phyloP scores from a whole-genome alignment of 2,797 vertebrate genomes.

The Halcyon badia region DNA sequence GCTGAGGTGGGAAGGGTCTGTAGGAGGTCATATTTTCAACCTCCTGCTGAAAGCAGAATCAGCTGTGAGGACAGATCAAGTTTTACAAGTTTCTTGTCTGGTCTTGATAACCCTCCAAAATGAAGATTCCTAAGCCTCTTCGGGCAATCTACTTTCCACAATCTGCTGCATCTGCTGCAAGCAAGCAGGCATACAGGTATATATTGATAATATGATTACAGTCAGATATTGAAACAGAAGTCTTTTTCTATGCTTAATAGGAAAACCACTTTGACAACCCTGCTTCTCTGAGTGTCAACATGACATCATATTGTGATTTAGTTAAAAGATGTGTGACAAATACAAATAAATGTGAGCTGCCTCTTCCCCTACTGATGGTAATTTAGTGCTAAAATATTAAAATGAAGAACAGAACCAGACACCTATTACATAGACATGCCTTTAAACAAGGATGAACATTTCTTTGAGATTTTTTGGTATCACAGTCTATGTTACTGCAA shows the following conservation, averaged over 20 bases:
- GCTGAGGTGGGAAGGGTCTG: neutral
- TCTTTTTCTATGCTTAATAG: neutral
- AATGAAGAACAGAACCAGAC: neutral
- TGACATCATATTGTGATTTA: neutral
- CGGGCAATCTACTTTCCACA: neutral
- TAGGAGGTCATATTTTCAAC: neutral
- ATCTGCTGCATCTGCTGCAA: neutral
- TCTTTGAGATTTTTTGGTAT: neutral
- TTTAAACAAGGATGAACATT: neutral
- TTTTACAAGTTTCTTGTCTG: neutral
- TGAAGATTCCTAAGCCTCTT: neutral
- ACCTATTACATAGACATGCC: neutral
- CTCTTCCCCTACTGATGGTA: neutral
- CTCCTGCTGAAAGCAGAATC: neutral
- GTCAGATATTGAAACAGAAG: neutral
- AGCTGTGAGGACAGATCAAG: neutral
- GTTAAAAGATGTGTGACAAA: neutral
- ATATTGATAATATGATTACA: neutral
- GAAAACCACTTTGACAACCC: neutral
- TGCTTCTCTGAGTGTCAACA: neutral
- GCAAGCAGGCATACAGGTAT: neutral
- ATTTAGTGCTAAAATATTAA: neutral
- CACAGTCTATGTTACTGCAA: neutral
- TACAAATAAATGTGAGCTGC: neutral
- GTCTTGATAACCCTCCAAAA: neutral